Evolutionary conservation across 1,140 invertebrate species (phyloP).

Genomic region (Mesaphorura yosii): DNA sequence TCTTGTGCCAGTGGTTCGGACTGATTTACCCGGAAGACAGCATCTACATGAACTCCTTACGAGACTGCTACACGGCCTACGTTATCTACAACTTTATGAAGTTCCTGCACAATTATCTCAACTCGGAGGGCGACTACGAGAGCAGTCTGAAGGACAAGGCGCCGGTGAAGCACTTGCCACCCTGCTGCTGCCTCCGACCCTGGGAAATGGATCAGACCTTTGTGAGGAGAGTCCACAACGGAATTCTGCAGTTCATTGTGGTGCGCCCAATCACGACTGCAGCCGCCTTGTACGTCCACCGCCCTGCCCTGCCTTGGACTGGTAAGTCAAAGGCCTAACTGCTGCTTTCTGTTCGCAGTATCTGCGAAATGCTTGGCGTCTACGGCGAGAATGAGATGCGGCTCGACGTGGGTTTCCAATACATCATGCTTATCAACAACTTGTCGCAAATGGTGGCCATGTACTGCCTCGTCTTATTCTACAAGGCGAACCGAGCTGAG

Average conservation of each 20-base stretch:
- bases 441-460: slow-evolving; percentile 90
- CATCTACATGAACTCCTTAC: slow-evolving; percentile 79
- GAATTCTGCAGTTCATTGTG: slow-evolving; percentile 86
- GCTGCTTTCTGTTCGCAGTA: slow-evolving; percentile 41
- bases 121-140: slow-evolving; percentile 60
- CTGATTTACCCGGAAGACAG: slow-evolving; percentile 67
- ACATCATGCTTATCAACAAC: slow-evolving; percentile 86
- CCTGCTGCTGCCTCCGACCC: slow-evolving; percentile 37
- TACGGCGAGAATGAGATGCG: slow-evolving; percentile 84
- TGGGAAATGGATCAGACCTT: slow-evolving; percentile 62
- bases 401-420: slow-evolving; percentile 74
- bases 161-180: slow-evolving; percentile 42
- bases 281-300: slow-evolving; percentile 64
- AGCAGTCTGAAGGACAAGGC: slow-evolving; percentile 65
- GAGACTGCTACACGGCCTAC: slow-evolving; percentile 93
- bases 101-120: slow-evolving; percentile 80
- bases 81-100: slow-evolving; percentile 98
- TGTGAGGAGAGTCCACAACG: slow-evolving; percentile 88
- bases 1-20: slow-evolving; percentile 81
- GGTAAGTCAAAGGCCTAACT: slow-evolving; percentile 1
- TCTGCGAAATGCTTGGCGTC: slow-evolving; percentile 70
- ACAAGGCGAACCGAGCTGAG: slow-evolving; percentile 73
- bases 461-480: slow-evolving; percentile 91
- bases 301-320: background rate
- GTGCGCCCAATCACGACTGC: slow-evolving; percentile 76